Percentiles rank a stretch among this genome's conserved stretches.
These are phyloP conservation scores for Aplidium turbinatum DNA, from an alignment of 23 tunicate genomes.

Conservation along the genomic window DNA sequence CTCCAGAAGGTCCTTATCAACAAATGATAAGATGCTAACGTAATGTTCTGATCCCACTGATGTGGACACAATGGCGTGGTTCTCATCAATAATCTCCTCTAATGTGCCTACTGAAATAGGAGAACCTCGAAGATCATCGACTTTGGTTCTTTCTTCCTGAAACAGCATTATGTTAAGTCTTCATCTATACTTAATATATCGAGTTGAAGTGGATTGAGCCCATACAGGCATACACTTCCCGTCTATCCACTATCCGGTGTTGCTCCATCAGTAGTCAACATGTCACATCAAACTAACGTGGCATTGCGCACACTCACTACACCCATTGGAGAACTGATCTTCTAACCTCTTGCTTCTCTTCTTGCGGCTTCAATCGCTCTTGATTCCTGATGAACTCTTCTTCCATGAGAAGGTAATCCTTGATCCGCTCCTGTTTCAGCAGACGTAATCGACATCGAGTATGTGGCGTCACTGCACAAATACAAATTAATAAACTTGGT, in stretches of 20 bases:
- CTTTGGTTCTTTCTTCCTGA: constrained; percentile 97
- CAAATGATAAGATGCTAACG: constrained; percentile 96
- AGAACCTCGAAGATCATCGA: constrained; percentile 96
- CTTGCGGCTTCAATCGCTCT: constrained; percentile 97
- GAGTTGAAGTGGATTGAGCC: no score
- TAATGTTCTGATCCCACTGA: constrained; percentile 99
- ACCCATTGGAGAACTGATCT: no score
- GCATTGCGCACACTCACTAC: no score
- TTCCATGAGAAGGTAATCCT: constrained; percentile 98
- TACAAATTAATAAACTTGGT: no score
- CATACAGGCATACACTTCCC: no score
- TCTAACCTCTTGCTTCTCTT: constrained; percentile 94
- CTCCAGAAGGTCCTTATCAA: constrained; percentile 96
- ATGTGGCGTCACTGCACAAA: constrained; percentile 74
- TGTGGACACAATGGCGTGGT: constrained; percentile 99
- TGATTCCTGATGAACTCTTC: constrained; percentile 98
- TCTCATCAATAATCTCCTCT: constrained; percentile 99
- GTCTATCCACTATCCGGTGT: no score
- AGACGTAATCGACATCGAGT: constrained; percentile 94
- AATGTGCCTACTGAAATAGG: constrained; percentile 99
- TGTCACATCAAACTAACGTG: no score
- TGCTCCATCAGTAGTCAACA: no score
- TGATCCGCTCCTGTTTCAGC: constrained; percentile 92
- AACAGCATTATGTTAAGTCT: no score
- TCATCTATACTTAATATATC: no score